Evolutionary conservation across 1,140 invertebrate genomes (phyloP), one percentile per base, ranked within the genome.

Genomic region (Phymorhynchus buccinoides): DNA sequence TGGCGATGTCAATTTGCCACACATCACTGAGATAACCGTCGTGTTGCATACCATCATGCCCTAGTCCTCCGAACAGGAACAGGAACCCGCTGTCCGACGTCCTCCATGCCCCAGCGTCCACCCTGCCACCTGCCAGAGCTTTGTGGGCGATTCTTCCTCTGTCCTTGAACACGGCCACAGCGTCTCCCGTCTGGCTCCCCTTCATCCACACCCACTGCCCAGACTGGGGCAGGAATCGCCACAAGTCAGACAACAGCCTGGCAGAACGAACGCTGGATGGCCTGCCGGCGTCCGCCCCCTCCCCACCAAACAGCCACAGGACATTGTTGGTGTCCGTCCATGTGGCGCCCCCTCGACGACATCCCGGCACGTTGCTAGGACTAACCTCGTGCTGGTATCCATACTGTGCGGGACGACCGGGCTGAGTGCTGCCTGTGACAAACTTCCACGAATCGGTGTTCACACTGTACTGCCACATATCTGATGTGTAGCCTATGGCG

Each of bases 241-340:
- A 90, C 73, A 88, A 30, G 84, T 89, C 90, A 37, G 88, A 87
- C 30, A 90, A 66, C 3, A 89, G 84, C 71, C 82, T 87, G 18
- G 87, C 85, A 12, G 86, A 78, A n/a, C 66, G 14, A 37, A 80
- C 71, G 4, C 71, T 66, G n/a, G 78, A 80, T 14, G 85, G 30
- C 4, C 73, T 80, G 3, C 44, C 42, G 16, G 32, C 41, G 73
- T 88, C 88, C 30, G 83, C 84, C 12, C 90, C 89, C 37, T 88
- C 88, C 7, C 90, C 90, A 12, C 90, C 90, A 86, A 89, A 89
- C 83, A 90, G 80, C 90, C 90, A 90, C n/a, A 90, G 75, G 30
- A 86, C 81, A 4, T 83, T 85, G 0, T 83, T 39, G 27, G 66
- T 32, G 66, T 90, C 89, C 75, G 82, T 81, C 89, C 89, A 90